Evolutionary conservation across 2,797 vertebrate genomes (phyloP).

Genomic region (Aeoliscus strigatus): DNA sequence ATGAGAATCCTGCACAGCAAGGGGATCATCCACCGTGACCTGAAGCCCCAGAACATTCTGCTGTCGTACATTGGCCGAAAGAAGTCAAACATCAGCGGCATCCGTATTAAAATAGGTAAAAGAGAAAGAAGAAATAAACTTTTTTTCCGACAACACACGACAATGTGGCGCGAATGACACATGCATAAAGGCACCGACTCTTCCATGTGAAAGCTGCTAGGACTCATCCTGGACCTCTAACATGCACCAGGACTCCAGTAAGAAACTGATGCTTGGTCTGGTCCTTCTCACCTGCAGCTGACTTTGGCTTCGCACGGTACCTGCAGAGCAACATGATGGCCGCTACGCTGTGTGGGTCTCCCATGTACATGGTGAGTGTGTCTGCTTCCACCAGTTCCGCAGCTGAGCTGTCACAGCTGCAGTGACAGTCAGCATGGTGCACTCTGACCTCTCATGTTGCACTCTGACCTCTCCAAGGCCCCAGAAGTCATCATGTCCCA

Average conservation of each 20-base stretch:
- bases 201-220: too few relatives aligned
- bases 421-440: too few relatives aligned
- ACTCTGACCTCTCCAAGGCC: slow-evolving; percentile 70
- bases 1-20: slow-evolving; percentile 92
- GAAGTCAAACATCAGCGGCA: slow-evolving; percentile 92
- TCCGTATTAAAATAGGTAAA: slow-evolving; percentile 97
- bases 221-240: too few relatives aligned
- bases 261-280: too few relatives aligned
- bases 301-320: slow-evolving; percentile 94
- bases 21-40: slow-evolving; percentile 93
- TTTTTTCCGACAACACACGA: too few relatives aligned
- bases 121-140: too few relatives aligned
- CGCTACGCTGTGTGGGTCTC: slow-evolving; percentile 93
- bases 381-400: too few relatives aligned
- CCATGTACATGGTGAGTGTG: slow-evolving; percentile 94
- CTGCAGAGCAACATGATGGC: slow-evolving; percentile 99
- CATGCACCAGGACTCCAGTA: too few relatives aligned
- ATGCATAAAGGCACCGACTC: too few relatives aligned
- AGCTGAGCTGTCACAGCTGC: background rate
- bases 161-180: too few relatives aligned
- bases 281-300: too few relatives aligned
- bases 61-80: slow-evolving; percentile 81
- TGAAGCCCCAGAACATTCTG: slow-evolving; percentile 96
- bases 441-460: too few relatives aligned
- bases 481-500: slow-evolving; percentile 99